Evolutionary conservation across 2,113 vertebrate genomes (phyloP).

Genomic region (Tychaedon coryphoeus): DNA sequence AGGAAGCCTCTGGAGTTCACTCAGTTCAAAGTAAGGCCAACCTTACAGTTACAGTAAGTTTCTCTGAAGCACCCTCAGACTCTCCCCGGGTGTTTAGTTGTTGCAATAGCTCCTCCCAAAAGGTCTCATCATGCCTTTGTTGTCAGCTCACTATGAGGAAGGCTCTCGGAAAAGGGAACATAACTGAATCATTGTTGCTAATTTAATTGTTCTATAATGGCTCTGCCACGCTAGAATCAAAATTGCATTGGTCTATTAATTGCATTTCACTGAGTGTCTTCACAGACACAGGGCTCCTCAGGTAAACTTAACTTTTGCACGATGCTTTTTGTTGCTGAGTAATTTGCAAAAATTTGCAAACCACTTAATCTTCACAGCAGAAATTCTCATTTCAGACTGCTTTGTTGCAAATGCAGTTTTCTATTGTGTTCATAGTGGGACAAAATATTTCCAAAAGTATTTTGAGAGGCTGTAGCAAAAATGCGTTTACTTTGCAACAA

Average conservation of each 20-base stretch:
- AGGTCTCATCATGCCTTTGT: accelerated
- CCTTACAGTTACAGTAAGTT: not conserved
- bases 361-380: not conserved
- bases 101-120: not conserved
- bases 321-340: not conserved
- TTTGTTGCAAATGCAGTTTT: not conserved
- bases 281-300: not conserved
- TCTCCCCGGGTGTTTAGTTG: not conserved
- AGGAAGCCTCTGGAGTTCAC: not conserved
- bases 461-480: not conserved
- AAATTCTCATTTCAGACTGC: not conserved
- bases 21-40: not conserved
- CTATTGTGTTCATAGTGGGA: not conserved
- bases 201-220: not conserved
- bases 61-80: not conserved
- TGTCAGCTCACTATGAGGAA: not conserved
- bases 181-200: not conserved
- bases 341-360: not conserved
- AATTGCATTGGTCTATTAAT: not conserved
- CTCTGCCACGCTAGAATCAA: not conserved
- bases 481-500: not conserved
- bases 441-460: not conserved
- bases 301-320: not conserved
- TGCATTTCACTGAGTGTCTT: not conserved
- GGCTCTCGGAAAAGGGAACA: not conserved